Conservation (phyloP, 1,140 invertebrate genomes). For the Anoplophora glabripennis region DNA sequence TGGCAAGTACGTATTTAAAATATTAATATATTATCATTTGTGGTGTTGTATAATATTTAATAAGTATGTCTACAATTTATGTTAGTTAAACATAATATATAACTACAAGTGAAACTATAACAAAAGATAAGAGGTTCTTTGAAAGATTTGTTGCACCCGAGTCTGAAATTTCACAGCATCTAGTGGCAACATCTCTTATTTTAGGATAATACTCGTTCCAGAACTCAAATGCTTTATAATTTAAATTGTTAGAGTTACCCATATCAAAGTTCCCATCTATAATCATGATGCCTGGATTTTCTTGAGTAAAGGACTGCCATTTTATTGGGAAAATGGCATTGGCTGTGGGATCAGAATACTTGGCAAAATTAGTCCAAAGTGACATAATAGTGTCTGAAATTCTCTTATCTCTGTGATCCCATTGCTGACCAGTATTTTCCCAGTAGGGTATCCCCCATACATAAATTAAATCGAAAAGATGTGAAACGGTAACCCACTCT, state of each 20-base stretch:
- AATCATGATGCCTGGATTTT: conserved; percentile 63
- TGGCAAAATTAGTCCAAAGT: conserved; percentile 72
- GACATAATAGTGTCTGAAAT: conserved; percentile 73
- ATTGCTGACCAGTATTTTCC: conserved; percentile 53
- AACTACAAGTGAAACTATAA: no score
- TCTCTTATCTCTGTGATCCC: conserved; percentile 72
- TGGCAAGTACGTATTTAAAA: no score
- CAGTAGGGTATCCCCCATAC: conserved; percentile 74
- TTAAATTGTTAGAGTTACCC: conserved; percentile 60
- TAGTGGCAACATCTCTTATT: conserved; percentile 63
- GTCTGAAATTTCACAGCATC: conserved; percentile 63
- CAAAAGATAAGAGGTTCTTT: no score
- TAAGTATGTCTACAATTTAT: no score
- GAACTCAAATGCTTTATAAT: conserved; percentile 74
- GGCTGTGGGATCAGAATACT: conserved; percentile 66
- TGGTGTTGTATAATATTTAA: no score
- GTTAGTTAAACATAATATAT: no score
- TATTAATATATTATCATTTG: no score
- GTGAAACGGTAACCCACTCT: conserved; percentile 71
- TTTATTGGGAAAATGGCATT: conserved; percentile 60
- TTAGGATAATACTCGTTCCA: conserved; percentile 80
- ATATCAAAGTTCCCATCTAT: conserved; percentile 73
- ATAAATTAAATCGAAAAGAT: conserved; percentile 75
- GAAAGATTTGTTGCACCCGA: conserved; percentile 5
- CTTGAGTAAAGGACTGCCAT: conserved; percentile 66